phyloP scores from a whole-genome alignment of 2,113 vertebrate species.

The Nesogale talazaci region DNA sequence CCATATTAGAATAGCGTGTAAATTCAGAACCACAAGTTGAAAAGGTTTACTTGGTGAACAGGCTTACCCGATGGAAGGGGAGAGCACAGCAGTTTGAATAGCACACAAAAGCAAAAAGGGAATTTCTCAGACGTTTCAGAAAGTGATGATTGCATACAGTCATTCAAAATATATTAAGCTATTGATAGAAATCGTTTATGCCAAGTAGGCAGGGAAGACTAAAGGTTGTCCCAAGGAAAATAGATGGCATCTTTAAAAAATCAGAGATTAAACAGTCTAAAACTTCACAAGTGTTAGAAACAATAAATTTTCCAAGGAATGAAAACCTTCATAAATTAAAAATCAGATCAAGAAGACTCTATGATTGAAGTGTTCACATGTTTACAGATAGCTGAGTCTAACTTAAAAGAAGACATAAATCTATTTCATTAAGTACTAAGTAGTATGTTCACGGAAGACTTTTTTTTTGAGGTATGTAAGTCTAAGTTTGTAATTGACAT shows the following conservation, averaged over 20 bases:
- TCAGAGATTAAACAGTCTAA: not conserved
- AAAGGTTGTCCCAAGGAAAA: conserved; percentile 12
- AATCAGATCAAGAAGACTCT: not conserved
- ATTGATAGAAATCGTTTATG: not conserved
- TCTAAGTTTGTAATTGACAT: too few species aligned
- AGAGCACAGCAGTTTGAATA: not conserved
- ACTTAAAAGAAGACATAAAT: not conserved
- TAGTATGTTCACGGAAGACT: too few species aligned
- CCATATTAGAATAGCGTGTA: not conserved
- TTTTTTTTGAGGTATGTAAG: too few species aligned
- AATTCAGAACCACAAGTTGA: not conserved
- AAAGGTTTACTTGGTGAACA: not conserved
- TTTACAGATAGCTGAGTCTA: not conserved
- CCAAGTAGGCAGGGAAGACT: not conserved
- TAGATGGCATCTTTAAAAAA: not conserved
- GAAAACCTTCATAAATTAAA: not conserved
- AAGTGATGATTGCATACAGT: not conserved
- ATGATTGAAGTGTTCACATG: not conserved
- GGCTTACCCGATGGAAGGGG: not conserved
- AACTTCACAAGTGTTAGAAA: not conserved
- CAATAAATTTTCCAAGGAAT: not conserved
- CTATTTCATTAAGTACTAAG: not conserved
- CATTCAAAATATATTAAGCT: conserved; percentile 9
- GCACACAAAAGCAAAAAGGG: not conserved
- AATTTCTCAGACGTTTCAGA: conserved; percentile 22